Conservation (phyloP, 2,888 invertebrate species). For the Proisotoma minuta region DNA sequence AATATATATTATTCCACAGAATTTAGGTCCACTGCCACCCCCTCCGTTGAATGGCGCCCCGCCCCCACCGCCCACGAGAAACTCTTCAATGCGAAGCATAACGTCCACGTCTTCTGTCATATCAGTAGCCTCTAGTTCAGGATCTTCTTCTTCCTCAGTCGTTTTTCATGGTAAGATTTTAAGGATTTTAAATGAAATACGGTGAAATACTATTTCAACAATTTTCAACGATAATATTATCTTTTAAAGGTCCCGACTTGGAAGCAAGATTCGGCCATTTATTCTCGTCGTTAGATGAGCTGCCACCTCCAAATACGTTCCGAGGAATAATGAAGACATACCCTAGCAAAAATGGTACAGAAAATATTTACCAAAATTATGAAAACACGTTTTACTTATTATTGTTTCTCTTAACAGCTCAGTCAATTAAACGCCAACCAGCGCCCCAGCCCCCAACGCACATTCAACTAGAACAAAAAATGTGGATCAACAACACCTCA, state of each 20-base stretch:
- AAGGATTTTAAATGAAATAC: not conserved
- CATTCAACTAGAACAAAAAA: slow-evolving; percentile 58
- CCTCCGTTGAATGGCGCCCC: slow-evolving; percentile 49
- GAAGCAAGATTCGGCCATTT: slow-evolving; percentile 64
- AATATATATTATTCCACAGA: slow-evolving; percentile 26
- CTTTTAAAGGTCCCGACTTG: slow-evolving; percentile 56
- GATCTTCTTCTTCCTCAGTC: slow-evolving; percentile 35
- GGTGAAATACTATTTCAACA: not conserved
- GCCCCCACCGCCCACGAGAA: slow-evolving; percentile 60
- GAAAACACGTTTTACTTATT: slow-evolving; percentile 10
- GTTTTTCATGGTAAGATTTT: slow-evolving; percentile 20
- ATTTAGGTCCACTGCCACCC: slow-evolving; percentile 40
- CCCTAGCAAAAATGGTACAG: slow-evolving; percentile 61
- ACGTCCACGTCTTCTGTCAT: slow-evolving; percentile 45
- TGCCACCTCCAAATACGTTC: slow-evolving; percentile 68
- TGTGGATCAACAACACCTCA: slow-evolving; percentile 56
- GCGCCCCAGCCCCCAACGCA: slow-evolving; percentile 61
- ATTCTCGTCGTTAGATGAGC: slow-evolving; percentile 60
- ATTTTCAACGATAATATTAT: not conserved
- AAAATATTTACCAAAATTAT: not conserved
- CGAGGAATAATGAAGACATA: slow-evolving; percentile 64
- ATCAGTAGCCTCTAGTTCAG: slow-evolving; percentile 36
- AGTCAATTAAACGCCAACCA: slow-evolving; percentile 55
- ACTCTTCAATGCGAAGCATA: slow-evolving; percentile 60
- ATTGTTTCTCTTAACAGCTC: slow-evolving; percentile 45